These are phyloP conservation scores for Galemys pyrenaicus DNA, from an alignment of 2,113 vertebrate genomes.

Conservation along the genomic window DNA sequence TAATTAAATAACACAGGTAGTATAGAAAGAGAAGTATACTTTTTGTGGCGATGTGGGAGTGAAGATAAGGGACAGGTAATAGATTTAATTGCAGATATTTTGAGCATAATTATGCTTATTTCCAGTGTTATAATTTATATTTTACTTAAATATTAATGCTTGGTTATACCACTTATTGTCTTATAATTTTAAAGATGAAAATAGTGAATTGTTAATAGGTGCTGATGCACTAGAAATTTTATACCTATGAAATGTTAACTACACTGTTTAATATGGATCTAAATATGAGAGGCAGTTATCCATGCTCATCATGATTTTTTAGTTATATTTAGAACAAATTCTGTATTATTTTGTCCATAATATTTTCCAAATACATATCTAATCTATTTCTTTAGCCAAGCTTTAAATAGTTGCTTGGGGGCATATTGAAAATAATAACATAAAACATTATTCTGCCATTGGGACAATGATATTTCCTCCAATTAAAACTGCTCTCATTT, in stretches of 20 bases:
- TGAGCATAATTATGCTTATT: neutral
- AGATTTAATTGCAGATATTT: neutral
- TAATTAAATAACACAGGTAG: neutral
- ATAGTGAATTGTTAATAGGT: neutral
- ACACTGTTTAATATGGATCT: neutral
- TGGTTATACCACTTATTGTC: neutral
- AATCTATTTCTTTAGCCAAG: slow-evolving; percentile 12
- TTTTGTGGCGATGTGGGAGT: accelerated
- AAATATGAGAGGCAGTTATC: neutral
- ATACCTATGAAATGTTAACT: neutral
- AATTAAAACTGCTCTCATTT: slow-evolving; percentile 19
- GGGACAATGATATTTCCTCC: slow-evolving; percentile 24
- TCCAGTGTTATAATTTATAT: neutral
- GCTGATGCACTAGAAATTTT: neutral
- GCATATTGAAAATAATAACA: slow-evolving; percentile 41
- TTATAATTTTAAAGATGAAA: neutral
- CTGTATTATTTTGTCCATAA: neutral
- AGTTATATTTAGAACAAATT: neutral
- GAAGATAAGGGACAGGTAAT: neutral
- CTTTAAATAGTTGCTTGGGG: slow-evolving; percentile 3
- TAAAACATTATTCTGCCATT: neutral
- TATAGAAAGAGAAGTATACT: neutral
- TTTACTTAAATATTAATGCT: slow-evolving; percentile 16
- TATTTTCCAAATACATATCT: neutral
- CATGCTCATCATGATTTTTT: neutral